Conservation (phyloP, 2,113 vertebrate genomes). For the Pangasianodon hypophthalmus region DNA sequence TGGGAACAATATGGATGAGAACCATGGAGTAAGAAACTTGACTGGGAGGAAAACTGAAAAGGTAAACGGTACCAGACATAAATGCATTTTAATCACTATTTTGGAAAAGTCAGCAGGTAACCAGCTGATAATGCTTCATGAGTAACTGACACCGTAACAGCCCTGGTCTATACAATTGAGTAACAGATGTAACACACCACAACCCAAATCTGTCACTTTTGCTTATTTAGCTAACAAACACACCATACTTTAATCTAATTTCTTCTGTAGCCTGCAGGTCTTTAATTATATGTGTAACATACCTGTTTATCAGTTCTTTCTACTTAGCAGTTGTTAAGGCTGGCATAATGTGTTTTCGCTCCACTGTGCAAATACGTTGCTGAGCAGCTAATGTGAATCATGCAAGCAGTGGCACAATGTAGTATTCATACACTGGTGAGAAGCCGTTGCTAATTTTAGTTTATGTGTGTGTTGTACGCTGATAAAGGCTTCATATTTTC, state of each 20-base stretch:
- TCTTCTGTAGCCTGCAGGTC: not conserved
- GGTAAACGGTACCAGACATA: not conserved
- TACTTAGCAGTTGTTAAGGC: not conserved
- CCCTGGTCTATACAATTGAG: not conserved
- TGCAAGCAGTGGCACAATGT: conserved; percentile 15
- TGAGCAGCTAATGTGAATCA: not conserved
- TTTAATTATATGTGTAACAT: not conserved
- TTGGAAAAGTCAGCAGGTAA: not conserved
- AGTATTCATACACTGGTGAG: conserved; percentile 3
- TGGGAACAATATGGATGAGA: not conserved
- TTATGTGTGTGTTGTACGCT: conserved; percentile 22
- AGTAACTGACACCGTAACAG: not conserved
- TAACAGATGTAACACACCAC: not conserved
- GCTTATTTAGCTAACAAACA: not conserved
- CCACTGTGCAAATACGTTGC: not conserved
- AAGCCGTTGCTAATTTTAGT: conserved; percentile 44
- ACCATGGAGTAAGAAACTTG: not conserved
- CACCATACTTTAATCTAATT: not conserved
- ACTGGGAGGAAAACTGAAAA: not conserved
- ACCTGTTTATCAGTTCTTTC: not conserved
- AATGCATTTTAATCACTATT: not conserved
- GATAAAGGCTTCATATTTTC: conserved; percentile 39
- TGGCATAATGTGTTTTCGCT: not conserved
- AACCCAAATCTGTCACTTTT: not conserved
- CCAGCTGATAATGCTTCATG: not conserved